phyloP scores from a whole-genome alignment of 2,797 vertebrate species.

The Silurus lanzhouensis region DNA sequence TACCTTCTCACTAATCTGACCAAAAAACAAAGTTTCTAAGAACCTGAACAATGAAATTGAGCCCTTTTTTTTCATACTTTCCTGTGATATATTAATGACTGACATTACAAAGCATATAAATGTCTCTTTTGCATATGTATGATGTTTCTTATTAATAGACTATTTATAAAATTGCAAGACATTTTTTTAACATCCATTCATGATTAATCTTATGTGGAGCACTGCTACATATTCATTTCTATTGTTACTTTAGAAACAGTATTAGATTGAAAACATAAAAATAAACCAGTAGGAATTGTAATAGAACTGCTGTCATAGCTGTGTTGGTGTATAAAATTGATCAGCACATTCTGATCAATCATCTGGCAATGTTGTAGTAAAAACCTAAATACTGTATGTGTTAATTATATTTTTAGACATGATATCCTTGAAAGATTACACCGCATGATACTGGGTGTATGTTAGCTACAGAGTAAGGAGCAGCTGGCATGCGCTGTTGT shows the following conservation, averaged over 20 bases:
- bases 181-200: not conserved
- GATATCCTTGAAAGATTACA: not conserved
- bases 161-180: not conserved
- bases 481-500: constrained; percentile 64
- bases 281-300: not conserved
- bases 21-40: not conserved
- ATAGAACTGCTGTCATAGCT: not conserved
- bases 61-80: not conserved
- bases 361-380: not conserved
- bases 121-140: not conserved
- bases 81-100: not conserved
- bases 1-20: not conserved
- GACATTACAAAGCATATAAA: not conserved
- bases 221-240: not conserved
- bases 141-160: not conserved
- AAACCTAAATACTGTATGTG: not conserved
- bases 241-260: not conserved
- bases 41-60: not conserved
- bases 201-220: not conserved
- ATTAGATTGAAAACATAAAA: not conserved
- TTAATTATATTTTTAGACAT: constrained; percentile 2
- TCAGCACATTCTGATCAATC: not conserved
- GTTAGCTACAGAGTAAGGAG: constrained; percentile 55
- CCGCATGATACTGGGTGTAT: constrained; percentile 10
- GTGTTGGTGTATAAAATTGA: not conserved